phyloP scores from a whole-genome alignment of 2,113 vertebrate species.

The Oxygymnocypris stewartii region DNA sequence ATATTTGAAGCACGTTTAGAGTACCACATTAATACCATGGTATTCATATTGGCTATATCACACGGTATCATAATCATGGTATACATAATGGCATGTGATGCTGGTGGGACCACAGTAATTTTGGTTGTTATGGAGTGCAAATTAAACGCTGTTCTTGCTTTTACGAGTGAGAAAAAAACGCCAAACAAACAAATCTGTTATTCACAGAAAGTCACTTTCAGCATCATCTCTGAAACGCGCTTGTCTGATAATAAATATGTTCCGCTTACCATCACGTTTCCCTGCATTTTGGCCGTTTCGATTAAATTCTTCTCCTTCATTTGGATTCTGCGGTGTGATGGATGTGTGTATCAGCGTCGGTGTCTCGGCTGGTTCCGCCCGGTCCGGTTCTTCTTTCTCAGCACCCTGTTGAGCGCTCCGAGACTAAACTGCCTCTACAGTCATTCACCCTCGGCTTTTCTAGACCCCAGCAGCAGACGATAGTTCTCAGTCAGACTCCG shows the following conservation, averaged over 20 bases:
- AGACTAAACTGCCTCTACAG: slow-evolving; percentile 9
- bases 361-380: slow-evolving; percentile 27
- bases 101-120: not conserved
- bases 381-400: slow-evolving; percentile 34
- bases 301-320: slow-evolving; percentile 97
- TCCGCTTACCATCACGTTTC: slow-evolving; percentile 93
- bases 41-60: not conserved
- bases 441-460: not conserved
- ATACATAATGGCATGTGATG: not conserved
- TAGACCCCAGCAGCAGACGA: not conserved
- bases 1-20: not conserved
- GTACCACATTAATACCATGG: not conserved
- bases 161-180: not conserved
- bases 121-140: not conserved
- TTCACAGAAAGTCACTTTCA: slow-evolving; percentile 18
- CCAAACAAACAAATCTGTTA: not conserved
- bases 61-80: not conserved
- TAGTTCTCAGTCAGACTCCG: not conserved
- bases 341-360: not conserved
- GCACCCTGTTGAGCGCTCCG: slow-evolving; percentile 41
- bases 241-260: slow-evolving; percentile 18
- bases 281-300: slow-evolving; percentile 96
- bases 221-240: not conserved
- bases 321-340: slow-evolving; percentile 47
- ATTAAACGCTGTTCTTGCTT: not conserved